Base-by-base conservation (phyloP, 1,140 invertebrate species). In the Gryon sp. region DNA sequence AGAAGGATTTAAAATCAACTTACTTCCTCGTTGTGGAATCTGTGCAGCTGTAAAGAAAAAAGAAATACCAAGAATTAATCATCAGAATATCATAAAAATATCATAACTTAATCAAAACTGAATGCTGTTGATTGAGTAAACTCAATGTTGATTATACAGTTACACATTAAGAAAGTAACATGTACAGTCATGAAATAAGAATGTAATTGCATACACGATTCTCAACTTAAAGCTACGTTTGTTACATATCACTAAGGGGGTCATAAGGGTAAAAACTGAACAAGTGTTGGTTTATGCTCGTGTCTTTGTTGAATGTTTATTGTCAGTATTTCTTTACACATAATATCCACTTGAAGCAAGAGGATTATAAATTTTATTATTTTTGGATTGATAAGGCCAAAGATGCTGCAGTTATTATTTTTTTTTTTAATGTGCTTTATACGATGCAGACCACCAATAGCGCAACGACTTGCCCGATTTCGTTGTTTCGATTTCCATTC, bases 11-110 rank as follows among this genome's bases (percentile, higher is more conserved):
- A 36, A 48, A 12, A 36, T n/a, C 83, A 91, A 94, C 93, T 94
- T 90, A 94, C 94, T 93, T 91, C 92, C 93, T 91, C 94, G 93
- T 90, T 95, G 94, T 85, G 94, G 94, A 89, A 95, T 94, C 92
- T 96, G 94, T 86, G 94, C 94, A 91, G 94, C 94, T 94, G 92
- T 82, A 94, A 94, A 88, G 92, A 91, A 91, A 91, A 90, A 90
- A 87, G 86, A 81, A 85, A 87, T 83, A 70, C 62, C 36, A 38
- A 74, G 82, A 80, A n/a, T n/a, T 86, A 80, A 84, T 74, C 70
- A 41, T 36, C 14, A n/a, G n/a, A 34, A 11, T 4, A 14, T 14
- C 2, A 36, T 20, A 0, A 1, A 3, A 28, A 34, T 0, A 11
- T 12, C 22, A 22, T 14, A 34, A 70, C 32, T 72, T 28, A 59